A percentile compares a stretch with the other conserved stretches of the same genome.
phyloP scores from a whole-genome alignment of 2,113 vertebrate genomes.

The Ammospiza caudacuta region DNA sequence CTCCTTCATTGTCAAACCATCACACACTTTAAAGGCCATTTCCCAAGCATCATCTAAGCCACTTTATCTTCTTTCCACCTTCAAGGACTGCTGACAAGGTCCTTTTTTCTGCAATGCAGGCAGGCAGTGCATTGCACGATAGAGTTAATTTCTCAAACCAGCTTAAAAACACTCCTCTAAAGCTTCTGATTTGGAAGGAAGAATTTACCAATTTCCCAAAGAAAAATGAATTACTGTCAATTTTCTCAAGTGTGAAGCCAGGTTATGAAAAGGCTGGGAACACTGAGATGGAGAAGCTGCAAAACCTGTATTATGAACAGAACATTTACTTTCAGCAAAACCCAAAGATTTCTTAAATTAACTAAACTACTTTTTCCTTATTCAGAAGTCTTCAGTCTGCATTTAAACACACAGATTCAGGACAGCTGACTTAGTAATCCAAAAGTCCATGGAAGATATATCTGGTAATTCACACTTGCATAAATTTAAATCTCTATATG shows the following conservation, averaged over 20 bases:
- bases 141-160: neutral
- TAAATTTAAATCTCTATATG: neutral
- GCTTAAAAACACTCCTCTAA: conserved; percentile 2
- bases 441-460: neutral
- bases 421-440: neutral
- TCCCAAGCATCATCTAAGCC: neutral
- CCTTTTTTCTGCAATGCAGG: neutral
- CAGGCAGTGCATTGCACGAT: neutral
- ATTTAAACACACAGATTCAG: neutral
- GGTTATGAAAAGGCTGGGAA: neutral
- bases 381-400: neutral
- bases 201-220: neutral
- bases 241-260: neutral
- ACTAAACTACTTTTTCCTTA: neutral
- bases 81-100: neutral
- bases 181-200: neutral
- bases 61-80: neutral
- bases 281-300: neutral
- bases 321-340: neutral
- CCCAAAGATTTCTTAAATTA: neutral
- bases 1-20: neutral
- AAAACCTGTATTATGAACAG: neutral
- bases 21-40: neutral
- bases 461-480: neutral
- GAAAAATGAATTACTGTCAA: neutral